Percentiles rank a stretch among this genome's conserved stretches.
phyloP scores from a whole-genome alignment of 2,113 vertebrate genomes.

The Motacilla alba region DNA sequence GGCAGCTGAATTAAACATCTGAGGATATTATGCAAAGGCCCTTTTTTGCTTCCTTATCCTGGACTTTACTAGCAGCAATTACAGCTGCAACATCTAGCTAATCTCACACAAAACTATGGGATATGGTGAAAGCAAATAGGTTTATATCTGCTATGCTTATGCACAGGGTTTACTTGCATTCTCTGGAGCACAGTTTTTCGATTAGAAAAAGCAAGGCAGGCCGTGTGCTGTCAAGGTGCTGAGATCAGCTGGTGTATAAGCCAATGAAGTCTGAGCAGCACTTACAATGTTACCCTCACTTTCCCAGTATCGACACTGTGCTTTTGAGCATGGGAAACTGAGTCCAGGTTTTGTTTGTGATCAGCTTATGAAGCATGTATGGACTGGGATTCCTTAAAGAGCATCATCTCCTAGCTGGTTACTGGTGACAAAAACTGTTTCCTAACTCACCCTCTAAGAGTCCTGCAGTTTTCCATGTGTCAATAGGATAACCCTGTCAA shows the following conservation, averaged over 20 bases:
- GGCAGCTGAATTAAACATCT: too few species aligned
- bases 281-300: background rate
- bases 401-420: background rate
- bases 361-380: accelerated
- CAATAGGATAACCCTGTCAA: background rate
- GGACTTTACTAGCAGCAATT: too few species aligned
- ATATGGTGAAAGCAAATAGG: background rate
- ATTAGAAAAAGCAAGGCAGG: background rate
- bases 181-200: background rate
- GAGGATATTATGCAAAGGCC: too few species aligned
- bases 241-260: background rate
- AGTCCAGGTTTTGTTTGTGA: background rate
- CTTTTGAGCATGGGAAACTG: background rate
- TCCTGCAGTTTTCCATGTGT: background rate
- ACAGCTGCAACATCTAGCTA: background rate
- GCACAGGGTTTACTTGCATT: background rate
- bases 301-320: accelerated
- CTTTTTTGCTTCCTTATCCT: too few species aligned
- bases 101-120: background rate
- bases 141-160: background rate
- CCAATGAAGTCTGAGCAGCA: background rate
- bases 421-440: background rate
- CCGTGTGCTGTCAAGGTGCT: background rate
- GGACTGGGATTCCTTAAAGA: background rate
- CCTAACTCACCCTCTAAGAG: background rate